These are phyloP conservation scores for Nomada goodeniana DNA, from an alignment of 2,888 invertebrate species.

Conservation along the genomic window DNA sequence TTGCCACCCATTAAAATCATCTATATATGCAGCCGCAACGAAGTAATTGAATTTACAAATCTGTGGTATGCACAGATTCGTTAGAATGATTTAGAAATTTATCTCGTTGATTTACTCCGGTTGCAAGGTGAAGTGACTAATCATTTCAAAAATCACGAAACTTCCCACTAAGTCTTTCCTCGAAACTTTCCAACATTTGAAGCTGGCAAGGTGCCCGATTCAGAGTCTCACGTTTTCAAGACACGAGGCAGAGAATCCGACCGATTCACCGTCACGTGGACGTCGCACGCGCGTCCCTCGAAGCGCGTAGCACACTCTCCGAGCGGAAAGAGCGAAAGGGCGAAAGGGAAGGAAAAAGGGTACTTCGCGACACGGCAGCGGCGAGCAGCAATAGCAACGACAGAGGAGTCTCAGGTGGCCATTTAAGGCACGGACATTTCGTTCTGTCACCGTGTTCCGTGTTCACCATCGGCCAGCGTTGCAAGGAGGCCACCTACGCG, in stretches of 20 bases:
- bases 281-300: slow-evolving; percentile 35
- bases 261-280: slow-evolving; percentile 45
- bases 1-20: no score
- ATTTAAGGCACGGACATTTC: slow-evolving; percentile 83
- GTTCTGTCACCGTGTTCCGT: slow-evolving; percentile 83
- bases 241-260: background rate
- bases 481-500: slow-evolving; percentile 81
- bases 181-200: background rate
- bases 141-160: no score
- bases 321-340: slow-evolving; percentile 47
- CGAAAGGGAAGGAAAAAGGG: slow-evolving; percentile 39
- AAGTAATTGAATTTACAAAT: background rate
- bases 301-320: slow-evolving; percentile 37
- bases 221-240: background rate
- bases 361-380: slow-evolving; percentile 54
- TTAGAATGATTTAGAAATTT: no score
- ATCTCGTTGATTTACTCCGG: no score
- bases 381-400: slow-evolving; percentile 54
- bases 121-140: no score
- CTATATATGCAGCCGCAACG: no score
- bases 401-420: slow-evolving; percentile 75
- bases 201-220: background rate
- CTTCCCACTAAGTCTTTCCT: no score
- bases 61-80: no score
- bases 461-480: slow-evolving; percentile 74